Evolutionary conservation across 2,113 vertebrate genomes (phyloP), one percentile per base, ranked within the genome.

Genomic region (Petroica traversi): DNA sequence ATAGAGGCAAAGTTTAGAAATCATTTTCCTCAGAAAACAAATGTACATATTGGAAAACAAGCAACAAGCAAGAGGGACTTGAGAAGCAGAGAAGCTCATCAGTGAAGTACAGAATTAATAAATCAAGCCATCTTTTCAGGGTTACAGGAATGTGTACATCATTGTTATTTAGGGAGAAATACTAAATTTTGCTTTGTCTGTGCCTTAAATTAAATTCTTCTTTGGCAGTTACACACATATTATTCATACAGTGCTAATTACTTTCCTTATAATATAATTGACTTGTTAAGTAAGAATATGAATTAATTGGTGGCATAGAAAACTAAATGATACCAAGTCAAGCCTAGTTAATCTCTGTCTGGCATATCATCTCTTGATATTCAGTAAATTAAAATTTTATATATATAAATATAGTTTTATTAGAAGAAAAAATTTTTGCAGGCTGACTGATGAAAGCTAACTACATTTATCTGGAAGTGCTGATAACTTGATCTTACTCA

Each of bases 241-340:
- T 97, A 93, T 96, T 92, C 92, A 96, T 96, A 94, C 67, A 88
- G 41, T 52, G 73, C 93, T 97, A 98, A 97, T 97, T 96, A 94
- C 63, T 72, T 91, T 91, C 69, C 89, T 94, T 85, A 91, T 64
- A 94, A 62, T 78, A 49, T 90, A 92, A 93, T 88, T 85, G 78
- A 94, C 93, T 90, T 72, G 93, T 97, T 96, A 94, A 90, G 96
- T 84, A 83, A 81, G 93, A 91, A 95, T 97, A 89, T 88, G 85
- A 96, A 97, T 97, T 97, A 97, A 97, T 91, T 97, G 92, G 81
- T 95, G 91, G 66, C 84, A 83, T 45, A 94, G 91, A 88, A 97
- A 95, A 95, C 69, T 83, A 97, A 97, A 94, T 88, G 51, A 83
- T 92, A 94, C 75, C 66, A 91, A 97, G 91, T 75, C 76, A 93